Percentiles rank a stretch among this genome's conserved stretches.
Conservation (phyloP, 1,140 invertebrate species). For the Orchestia grillus region DNA sequence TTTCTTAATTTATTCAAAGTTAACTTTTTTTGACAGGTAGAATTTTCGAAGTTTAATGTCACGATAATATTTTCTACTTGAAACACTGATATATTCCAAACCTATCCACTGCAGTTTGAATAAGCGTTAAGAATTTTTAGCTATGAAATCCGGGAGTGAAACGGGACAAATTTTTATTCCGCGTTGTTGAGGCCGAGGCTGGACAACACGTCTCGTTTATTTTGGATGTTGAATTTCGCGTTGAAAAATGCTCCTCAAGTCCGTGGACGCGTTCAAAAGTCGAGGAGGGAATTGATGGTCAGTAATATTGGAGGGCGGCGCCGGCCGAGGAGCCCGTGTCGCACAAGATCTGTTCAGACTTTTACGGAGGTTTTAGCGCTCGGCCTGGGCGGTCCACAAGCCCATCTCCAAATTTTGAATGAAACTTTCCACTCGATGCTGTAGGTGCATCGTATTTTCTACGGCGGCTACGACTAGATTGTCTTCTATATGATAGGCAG, state of each 20-base stretch:
- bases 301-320: neutral
- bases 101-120: neutral
- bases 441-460: neutral
- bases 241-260: neutral
- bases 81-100: too few relatives aligned
- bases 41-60: too few relatives aligned
- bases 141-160: neutral
- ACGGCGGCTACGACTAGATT: neutral
- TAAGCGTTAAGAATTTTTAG: neutral
- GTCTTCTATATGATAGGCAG: neutral
- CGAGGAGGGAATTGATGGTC: neutral
- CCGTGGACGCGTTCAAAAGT: neutral
- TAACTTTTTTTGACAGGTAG: neutral
- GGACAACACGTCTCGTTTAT: neutral
- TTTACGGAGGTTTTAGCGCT: neutral
- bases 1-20: neutral
- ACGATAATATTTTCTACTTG: too few relatives aligned
- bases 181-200: neutral
- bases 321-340: neutral
- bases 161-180: neutral
- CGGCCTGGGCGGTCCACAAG: neutral
- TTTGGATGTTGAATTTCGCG: neutral
- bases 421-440: neutral
- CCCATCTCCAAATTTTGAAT: neutral
- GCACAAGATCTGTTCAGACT: neutral